These are phyloP conservation scores for Ciconia nigra DNA, from an alignment of 2,797 vertebrate genomes.

Conservation along the genomic window DNA sequence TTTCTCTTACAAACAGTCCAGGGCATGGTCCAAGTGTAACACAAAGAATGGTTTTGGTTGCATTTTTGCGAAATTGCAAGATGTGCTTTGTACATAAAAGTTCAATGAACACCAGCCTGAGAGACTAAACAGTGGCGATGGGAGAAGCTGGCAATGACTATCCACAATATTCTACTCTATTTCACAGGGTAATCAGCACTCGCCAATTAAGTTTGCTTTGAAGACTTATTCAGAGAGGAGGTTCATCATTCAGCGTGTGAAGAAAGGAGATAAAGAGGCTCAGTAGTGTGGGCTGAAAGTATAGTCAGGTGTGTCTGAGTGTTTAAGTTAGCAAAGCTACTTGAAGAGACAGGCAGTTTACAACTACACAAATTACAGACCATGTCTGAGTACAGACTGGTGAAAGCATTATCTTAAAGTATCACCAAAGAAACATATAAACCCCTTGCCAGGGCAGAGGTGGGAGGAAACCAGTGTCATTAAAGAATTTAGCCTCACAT, in stretches of 20 bases:
- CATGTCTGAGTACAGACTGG: background rate
- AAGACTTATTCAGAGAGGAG: background rate
- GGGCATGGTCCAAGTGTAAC: background rate
- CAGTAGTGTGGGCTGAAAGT: background rate
- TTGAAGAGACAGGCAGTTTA: background rate
- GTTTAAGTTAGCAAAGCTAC: background rate
- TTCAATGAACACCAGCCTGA: background rate
- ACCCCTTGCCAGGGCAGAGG: too few relatives aligned
- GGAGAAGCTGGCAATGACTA: background rate
- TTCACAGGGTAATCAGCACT: background rate
- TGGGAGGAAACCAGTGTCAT: background rate
- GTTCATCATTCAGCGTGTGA: background rate
- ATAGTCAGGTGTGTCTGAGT: background rate
- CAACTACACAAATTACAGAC: background rate
- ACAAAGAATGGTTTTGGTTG: background rate
- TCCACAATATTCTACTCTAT: background rate
- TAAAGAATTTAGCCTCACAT: background rate
- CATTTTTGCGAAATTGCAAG: background rate
- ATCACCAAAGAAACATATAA: background rate
- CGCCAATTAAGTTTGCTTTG: background rate
- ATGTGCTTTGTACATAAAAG: fast-evolving
- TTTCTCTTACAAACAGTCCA: background rate
- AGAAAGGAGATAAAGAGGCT: background rate
- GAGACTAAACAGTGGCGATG: fast-evolving
- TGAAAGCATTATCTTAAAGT: background rate